These are phyloP conservation scores for Morpho deidamia DNA, from an alignment of 2,888 invertebrate species.

Conservation along the genomic window DNA sequence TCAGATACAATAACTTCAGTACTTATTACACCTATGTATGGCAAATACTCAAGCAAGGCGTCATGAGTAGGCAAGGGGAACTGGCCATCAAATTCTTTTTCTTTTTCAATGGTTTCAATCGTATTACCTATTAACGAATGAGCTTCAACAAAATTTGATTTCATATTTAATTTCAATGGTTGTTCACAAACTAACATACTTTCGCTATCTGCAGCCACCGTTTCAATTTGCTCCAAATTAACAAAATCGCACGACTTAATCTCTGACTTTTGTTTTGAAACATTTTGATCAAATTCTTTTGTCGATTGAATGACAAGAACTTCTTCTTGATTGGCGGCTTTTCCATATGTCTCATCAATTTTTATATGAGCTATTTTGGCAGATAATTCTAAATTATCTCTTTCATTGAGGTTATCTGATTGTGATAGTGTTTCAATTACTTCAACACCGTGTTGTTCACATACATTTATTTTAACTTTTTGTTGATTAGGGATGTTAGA, in stretches of 20 bases:
- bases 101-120: conserved; percentile 76
- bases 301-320: conserved; percentile 48
- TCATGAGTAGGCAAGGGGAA: conserved; percentile 34
- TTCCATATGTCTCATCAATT: conserved; percentile 63
- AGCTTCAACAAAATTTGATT: conserved; percentile 68
- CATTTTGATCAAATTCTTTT: conserved; percentile 42
- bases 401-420: conserved; percentile 64
- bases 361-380: conserved; percentile 48
- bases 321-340: conserved; percentile 57
- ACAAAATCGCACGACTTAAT: conserved; percentile 50
- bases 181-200: conserved; percentile 42
- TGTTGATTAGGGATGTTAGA: conserved; percentile 56
- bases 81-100: conserved; percentile 60
- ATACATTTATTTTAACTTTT: conserved; percentile 55
- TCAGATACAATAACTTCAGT: conserved; percentile 51
- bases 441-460: conserved; percentile 68
- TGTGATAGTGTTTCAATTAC: conserved; percentile 75
- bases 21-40: conserved; percentile 48
- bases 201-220: conserved; percentile 73
- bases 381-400: conserved; percentile 62
- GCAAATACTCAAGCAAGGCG: conserved; percentile 47
- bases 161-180: conserved; percentile 47
- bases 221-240: conserved; percentile 68
- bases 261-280: conserved; percentile 36
- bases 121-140: conserved; percentile 77